These are phyloP conservation scores for Lateolabrax maculatus DNA, from an alignment of 2,797 vertebrate species.

Conservation along the genomic window DNA sequence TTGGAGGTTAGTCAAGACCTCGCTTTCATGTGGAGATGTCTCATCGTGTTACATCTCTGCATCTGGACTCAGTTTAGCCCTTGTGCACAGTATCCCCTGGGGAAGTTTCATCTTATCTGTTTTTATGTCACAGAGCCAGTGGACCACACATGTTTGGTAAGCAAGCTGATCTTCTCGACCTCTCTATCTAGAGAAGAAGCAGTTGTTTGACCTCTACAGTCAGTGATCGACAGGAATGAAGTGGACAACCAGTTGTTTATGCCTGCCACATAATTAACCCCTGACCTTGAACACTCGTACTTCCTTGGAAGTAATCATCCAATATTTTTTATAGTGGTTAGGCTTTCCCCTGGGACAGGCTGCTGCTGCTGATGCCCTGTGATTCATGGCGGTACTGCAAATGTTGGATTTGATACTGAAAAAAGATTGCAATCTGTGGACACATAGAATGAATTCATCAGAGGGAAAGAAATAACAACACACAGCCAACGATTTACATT, in stretches of 20 bases:
- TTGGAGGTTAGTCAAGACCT: conserved; percentile 44
- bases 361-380: conserved; percentile 12
- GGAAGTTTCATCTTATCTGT: conserved; percentile 26
- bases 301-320: conserved; percentile 55
- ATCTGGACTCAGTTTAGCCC: conserved; percentile 50
- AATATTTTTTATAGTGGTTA: conserved; percentile 16
- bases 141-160: conserved; percentile 30
- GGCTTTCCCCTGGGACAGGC: conserved; percentile 31
- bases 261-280: conserved; percentile 66
- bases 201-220: conserved; percentile 35
- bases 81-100: neutral
- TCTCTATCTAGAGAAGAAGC: conserved; percentile 6
- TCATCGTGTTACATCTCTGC: conserved; percentile 31
- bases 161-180: conserved; percentile 41
- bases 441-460: conserved; percentile 24
- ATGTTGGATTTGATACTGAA: conserved; percentile 47
- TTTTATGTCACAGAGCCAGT: conserved; percentile 28
- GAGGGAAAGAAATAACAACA: conserved; percentile 15
- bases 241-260: conserved; percentile 57
- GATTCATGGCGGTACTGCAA: conserved; percentile 38
- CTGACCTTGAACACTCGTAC: conserved; percentile 47
- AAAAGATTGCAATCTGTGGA: conserved; percentile 4
- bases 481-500: conserved; percentile 1
- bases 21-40: conserved; percentile 39
- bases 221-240: conserved; percentile 43